Conservation (phyloP, 2,888 invertebrate genomes). For the Dryocosmus kuriphilus region DNA sequence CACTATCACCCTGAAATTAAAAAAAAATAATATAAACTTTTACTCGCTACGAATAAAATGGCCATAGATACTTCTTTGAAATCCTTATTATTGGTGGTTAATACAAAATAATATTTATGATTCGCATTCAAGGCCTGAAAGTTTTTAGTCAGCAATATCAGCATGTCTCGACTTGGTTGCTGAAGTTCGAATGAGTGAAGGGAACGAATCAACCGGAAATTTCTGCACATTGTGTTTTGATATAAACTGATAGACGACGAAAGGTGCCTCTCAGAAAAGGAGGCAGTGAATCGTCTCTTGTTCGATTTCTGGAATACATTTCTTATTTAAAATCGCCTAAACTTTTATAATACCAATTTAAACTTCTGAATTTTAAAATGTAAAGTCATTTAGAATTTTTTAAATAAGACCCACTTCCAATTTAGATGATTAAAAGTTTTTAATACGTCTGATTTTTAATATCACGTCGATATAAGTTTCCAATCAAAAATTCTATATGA, state of each 20-base stretch:
- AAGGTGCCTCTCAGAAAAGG: background rate
- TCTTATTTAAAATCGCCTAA: background rate
- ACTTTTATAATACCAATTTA: background rate
- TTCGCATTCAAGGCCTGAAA: background rate
- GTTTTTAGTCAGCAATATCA: background rate
- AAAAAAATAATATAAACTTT: background rate
- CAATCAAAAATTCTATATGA: too few relatives aligned
- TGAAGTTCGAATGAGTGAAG: background rate
- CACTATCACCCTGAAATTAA: slow-evolving; percentile 81
- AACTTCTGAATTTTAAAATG: background rate
- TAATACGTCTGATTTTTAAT: background rate
- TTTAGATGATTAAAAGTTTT: background rate
- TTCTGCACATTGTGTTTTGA: background rate
- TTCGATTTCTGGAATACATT: background rate
- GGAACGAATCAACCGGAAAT: background rate
- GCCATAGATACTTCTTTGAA: background rate
- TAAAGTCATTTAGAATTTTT: background rate
- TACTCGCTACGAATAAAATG: background rate
- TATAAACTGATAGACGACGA: background rate
- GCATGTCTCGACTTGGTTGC: background rate
- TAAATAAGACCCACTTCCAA: background rate
- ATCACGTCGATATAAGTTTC: too few relatives aligned
- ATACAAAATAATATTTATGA: background rate
- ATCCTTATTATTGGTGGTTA: too few relatives aligned
- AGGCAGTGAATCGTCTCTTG: background rate